A percentile compares a stretch with the other conserved stretches of the same genome.
Conservation (phyloP, 2,888 invertebrate genomes). For the Philereme vetulata region DNA sequence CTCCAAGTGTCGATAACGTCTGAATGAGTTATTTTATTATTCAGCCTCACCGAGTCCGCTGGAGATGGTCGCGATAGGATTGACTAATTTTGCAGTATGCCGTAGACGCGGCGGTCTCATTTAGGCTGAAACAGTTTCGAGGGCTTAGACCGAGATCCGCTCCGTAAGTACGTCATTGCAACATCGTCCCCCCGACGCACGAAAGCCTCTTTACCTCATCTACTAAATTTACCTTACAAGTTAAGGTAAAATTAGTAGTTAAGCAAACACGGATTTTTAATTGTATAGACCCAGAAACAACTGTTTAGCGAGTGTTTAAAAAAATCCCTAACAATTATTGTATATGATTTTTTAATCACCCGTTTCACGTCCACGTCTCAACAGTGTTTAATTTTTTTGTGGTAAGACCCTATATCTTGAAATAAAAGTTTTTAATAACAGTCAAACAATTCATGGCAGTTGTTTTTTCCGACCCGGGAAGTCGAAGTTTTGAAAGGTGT, state of each 20-base stretch:
- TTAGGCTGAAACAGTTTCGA: constrained; percentile 67
- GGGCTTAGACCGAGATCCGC: constrained; percentile 68
- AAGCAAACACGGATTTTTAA: constrained; percentile 59
- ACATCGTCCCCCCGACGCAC: constrained; percentile 53
- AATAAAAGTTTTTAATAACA: constrained; percentile 63
- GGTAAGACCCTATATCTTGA: constrained; percentile 44
- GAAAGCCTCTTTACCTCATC: constrained; percentile 54
- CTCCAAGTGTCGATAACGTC: constrained; percentile 62
- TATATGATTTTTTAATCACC: too few relatives aligned
- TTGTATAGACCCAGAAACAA: constrained; percentile 44
- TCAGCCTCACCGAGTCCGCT: constrained; percentile 67
- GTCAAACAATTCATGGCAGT: constrained; percentile 60
- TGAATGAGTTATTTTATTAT: constrained; percentile 81
- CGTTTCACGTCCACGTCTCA: too few relatives aligned
- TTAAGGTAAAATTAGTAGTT: constrained; percentile 23
- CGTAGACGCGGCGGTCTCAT: constrained; percentile 70
- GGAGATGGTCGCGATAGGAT: constrained; percentile 74
- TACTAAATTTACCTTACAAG: constrained; percentile 52
- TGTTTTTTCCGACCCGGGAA: constrained; percentile 53
- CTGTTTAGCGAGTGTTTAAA: too few relatives aligned
- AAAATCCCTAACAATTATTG: too few relatives aligned
- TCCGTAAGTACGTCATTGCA: constrained; percentile 74
- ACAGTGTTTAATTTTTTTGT: too few relatives aligned
- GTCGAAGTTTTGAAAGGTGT: constrained; percentile 58
- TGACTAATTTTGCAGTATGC: constrained; percentile 78